These are phyloP conservation scores for Neosilurus hyrtlii DNA, from an alignment of 2,797 vertebrate species.

Conservation along the genomic window DNA sequence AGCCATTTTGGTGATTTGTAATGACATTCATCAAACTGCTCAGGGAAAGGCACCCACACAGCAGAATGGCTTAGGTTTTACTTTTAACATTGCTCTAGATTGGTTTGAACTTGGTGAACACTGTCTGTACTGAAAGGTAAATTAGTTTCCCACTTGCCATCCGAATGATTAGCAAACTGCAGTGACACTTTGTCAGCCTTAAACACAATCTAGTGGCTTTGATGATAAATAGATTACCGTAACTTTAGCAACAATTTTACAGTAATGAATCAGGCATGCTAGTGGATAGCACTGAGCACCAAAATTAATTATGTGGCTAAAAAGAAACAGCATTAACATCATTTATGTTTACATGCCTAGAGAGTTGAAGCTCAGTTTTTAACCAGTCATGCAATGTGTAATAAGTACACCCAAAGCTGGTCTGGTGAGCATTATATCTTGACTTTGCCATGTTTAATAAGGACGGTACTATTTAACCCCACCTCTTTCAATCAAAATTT, in stretches of 20 bases:
- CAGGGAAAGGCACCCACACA: slow-evolving; percentile 3
- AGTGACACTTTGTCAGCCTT: slow-evolving; percentile 8
- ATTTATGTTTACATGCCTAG: slow-evolving; percentile 8
- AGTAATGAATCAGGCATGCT: slow-evolving; percentile 29
- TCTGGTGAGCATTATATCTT: slow-evolving; percentile 7
- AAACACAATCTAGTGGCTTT: slow-evolving; percentile 24
- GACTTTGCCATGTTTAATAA: background rate
- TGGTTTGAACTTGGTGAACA: background rate
- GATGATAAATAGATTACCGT: slow-evolving; percentile 35
- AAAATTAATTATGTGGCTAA: slow-evolving; percentile 31
- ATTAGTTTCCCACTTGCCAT: background rate
- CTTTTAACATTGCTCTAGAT: background rate
- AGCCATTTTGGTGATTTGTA: slow-evolving; percentile 23
- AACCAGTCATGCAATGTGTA: background rate
- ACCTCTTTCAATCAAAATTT: background rate
- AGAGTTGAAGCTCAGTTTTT: background rate
- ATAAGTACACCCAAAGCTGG: background rate
- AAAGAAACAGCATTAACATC: slow-evolving; percentile 5
- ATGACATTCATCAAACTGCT: background rate
- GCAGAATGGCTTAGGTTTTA: background rate
- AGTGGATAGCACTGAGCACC: slow-evolving; percentile 7
- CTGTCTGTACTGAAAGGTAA: background rate
- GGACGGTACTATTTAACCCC: background rate
- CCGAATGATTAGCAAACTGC: background rate
- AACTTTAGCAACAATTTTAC: slow-evolving; percentile 31